Conservation (phyloP, 2,113 vertebrate species). For the Epinephelus lanceolatus region DNA sequence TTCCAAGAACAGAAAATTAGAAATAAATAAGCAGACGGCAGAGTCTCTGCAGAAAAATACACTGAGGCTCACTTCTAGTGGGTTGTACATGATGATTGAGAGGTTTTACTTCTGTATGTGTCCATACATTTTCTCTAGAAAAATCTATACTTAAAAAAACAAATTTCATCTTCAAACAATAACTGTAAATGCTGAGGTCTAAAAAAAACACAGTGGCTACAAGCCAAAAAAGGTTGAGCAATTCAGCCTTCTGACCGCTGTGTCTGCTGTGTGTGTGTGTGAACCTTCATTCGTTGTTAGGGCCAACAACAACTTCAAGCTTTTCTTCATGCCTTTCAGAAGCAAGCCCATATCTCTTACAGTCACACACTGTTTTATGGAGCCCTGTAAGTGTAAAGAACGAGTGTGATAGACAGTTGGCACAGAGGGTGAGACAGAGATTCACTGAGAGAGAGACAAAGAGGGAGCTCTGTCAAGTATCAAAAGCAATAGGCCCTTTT, state of each 20-base stretch:
- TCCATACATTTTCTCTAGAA: no score
- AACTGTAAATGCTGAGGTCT: background rate
- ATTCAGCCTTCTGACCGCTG: background rate
- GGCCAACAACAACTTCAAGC: slow-evolving; percentile 43
- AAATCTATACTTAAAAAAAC: background rate
- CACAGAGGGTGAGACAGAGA: slow-evolving; percentile 69
- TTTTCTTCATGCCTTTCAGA: slow-evolving; percentile 38
- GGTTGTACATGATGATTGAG: no score
- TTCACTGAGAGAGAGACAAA: slow-evolving; percentile 70
- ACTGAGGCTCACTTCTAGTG: no score
- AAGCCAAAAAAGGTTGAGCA: slow-evolving; percentile 5
- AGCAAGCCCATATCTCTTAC: slow-evolving; percentile 48
- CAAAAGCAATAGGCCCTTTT: slow-evolving; percentile 74
- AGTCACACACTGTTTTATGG: slow-evolving; percentile 61
- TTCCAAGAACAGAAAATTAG: no score
- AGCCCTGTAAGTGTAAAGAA: slow-evolving; percentile 61
- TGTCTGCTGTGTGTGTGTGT: background rate
- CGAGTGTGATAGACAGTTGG: slow-evolving; percentile 69
- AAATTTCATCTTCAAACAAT: background rate
- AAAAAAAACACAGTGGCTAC: background rate
- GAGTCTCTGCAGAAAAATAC: no score
- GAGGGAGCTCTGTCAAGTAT: slow-evolving; percentile 73
- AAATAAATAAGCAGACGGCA: no score
- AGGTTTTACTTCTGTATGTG: no score
- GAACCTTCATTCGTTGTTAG: slow-evolving; percentile 33